Base-by-base conservation (phyloP, 2,888 invertebrate species). In the Eretmocerus hayati region DNA sequence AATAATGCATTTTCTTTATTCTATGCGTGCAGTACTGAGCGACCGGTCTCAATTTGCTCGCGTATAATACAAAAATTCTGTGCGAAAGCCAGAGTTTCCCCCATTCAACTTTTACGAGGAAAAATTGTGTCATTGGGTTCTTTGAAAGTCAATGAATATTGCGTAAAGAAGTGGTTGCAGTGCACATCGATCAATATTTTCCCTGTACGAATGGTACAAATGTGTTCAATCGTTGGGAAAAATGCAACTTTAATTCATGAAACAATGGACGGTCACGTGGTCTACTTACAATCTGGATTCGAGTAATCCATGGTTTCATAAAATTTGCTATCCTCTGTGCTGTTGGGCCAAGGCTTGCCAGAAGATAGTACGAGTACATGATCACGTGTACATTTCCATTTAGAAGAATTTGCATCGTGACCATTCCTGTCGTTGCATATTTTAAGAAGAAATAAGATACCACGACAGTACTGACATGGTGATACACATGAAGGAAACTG, bases 281-380 rank as follows among this genome's bases (percentile, higher is more conserved):
- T 20, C 9, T 21, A 66, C 73, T 69, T 71, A 82, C 79, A 82
- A 87, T 83, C 73, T 87, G 87, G 52, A 81, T 56, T 15, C 68
- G 63, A 1, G 77, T 77, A 30, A 77, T 54, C 52, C 68, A 68
- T 15, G 66, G 69, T 59, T 87, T 87, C 58, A 83, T 72, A 46
- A 74, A 75, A 47, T 62, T 63, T 15, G 81, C 64, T 35, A 69
- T 62, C 5, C 65, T 71, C 60, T 79, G 77, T 50, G 78, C 62
- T 16, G 62, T 58, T 3, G 77, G 76, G 56, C 81, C 81, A 42
- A 80, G 74, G 41, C 80, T 77, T 0, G 81, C 72, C 13, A 69
- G 59, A 6, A 83, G 73, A 62, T 87, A 87, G 67, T 87, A 87
- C 0, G 75, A 73, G 63, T 87, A 87, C 87, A 87, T 87, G 4